A percentile compares a stretch with the other conserved stretches of the same genome.
Conservation (phyloP, 2,888 invertebrate genomes). For the Melieria omissa region DNA sequence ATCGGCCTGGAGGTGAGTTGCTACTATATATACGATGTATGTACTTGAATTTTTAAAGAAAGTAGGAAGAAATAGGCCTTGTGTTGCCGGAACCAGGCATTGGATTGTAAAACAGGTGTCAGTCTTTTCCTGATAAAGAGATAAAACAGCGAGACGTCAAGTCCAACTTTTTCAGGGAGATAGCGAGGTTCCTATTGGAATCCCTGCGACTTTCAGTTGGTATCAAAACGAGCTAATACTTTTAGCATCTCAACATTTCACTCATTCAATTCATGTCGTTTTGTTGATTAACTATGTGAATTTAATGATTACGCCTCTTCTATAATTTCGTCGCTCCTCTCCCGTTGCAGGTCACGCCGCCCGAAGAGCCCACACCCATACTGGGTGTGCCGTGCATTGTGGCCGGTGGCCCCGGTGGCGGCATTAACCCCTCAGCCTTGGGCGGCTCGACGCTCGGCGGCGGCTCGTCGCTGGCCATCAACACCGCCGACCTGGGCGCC, state of each 20-base stretch:
- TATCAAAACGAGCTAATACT: no score
- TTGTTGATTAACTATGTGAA: neutral
- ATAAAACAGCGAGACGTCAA: no score
- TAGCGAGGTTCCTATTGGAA: no score
- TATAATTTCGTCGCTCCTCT: conserved; percentile 45
- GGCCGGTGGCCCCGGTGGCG: conserved; percentile 59
- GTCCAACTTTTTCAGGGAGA: no score
- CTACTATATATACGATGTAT: neutral
- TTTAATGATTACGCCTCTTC: neutral
- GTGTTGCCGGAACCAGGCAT: no score
- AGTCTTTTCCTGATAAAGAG: no score
- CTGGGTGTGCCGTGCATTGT: conserved; percentile 64
- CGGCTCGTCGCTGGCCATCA: conserved; percentile 63
- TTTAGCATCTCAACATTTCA: neutral
- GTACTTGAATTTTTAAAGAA: no score
- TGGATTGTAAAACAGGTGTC: no score
- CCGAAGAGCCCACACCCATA: conserved; percentile 71
- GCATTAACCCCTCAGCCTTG: conserved; percentile 64
- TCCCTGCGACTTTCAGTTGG: no score
- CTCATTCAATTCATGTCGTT: neutral
- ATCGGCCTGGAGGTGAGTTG: conserved; percentile 78
- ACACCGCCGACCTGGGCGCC: conserved; percentile 57
- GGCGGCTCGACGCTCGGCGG: conserved; percentile 57
- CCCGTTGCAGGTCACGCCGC: conserved; percentile 72
- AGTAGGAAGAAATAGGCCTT: no score